Evolutionary conservation across 2,888 invertebrate genomes (phyloP).

Genomic region (Luffia ferchaultella): DNA sequence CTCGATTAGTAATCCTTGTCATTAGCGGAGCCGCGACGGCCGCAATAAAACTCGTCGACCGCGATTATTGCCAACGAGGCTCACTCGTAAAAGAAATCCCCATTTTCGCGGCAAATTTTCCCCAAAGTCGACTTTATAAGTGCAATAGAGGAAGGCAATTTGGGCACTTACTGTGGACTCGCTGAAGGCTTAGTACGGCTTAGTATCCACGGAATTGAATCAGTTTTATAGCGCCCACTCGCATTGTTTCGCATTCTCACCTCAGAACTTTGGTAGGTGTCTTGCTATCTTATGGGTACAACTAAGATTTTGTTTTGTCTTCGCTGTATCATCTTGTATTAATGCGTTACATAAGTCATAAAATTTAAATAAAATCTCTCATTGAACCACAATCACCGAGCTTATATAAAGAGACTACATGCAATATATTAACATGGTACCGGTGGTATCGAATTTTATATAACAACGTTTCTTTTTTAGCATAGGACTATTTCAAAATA

Average conservation of each 20-base stretch:
- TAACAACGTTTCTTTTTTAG: too few relatives aligned
- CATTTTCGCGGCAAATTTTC: not conserved
- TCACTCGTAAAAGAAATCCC: not conserved
- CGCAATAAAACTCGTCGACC: not conserved
- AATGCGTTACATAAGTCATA: too few relatives aligned
- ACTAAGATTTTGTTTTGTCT: too few relatives aligned
- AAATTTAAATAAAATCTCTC: too few relatives aligned
- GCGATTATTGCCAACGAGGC: not conserved
- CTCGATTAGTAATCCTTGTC: not conserved
- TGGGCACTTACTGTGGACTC: not conserved
- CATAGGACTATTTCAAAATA: too few relatives aligned
- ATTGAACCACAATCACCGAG: too few relatives aligned
- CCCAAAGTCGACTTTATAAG: slow-evolving; percentile 1
- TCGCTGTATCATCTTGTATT: too few relatives aligned
- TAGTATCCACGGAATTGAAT: not conserved
- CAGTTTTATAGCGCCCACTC: not conserved
- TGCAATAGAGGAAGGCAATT: slow-evolving; percentile 2
- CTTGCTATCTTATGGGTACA: too few relatives aligned
- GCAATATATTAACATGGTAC: too few relatives aligned
- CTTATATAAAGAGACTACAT: too few relatives aligned
- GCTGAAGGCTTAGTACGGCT: not conserved
- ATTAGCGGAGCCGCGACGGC: not conserved
- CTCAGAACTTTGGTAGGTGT: too few relatives aligned
- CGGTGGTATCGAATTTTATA: too few relatives aligned
- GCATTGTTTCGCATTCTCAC: not conserved